Evolutionary conservation across 1,140 invertebrate genomes (phyloP), one percentile per base, ranked within the genome.

Genomic region (Coenobita brevimanus): DNA sequence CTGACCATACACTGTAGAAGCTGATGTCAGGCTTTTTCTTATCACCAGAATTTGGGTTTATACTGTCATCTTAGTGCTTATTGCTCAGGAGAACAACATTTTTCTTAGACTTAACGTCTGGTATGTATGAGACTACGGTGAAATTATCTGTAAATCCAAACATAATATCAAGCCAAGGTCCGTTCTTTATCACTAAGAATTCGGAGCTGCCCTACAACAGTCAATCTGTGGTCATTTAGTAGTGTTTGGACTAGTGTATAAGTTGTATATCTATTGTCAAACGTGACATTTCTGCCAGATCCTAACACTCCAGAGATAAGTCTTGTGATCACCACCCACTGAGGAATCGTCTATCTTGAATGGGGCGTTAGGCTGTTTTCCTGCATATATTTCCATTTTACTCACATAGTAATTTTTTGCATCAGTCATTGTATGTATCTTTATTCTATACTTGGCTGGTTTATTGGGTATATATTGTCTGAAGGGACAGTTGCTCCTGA

Each of bases 21-120:
- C 92, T 91, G 17, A 91, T 89, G 24, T 91, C 89, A 80, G 92
- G 91, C 69, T 92, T 92, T 38, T 89, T 89, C 38, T 79, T 43
- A 21, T 91, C 88, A 62, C 81, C 71, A 73, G n/a, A n/a, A n/a
- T n/a, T n/a, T n/a, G n/a, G n/a, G n/a, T n/a, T n/a, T n/a, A n/a
- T n/a, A n/a, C n/a, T n/a, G n/a, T n/a, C n/a, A n/a, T n/a, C n/a
- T n/a, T n/a, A n/a, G n/a, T n/a, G n/a, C 85, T 90, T 81, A 21
- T 86, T 89, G 46, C 85, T 89, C 3, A 91, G 27, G n/a, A n/a
- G n/a, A n/a, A n/a, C n/a, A 13, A 91, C 30, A 3, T 89, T 90
- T 92, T 13, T 85, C 57, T 80, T 60, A 69, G 41, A 89, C 88
- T 36, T 81, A 8, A 13, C 46, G 3, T 3, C 33, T 71, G 41